Evolutionary conservation across 2,797 vertebrate genomes (phyloP).

Genomic region (Spinibarbus caldwelli): DNA sequence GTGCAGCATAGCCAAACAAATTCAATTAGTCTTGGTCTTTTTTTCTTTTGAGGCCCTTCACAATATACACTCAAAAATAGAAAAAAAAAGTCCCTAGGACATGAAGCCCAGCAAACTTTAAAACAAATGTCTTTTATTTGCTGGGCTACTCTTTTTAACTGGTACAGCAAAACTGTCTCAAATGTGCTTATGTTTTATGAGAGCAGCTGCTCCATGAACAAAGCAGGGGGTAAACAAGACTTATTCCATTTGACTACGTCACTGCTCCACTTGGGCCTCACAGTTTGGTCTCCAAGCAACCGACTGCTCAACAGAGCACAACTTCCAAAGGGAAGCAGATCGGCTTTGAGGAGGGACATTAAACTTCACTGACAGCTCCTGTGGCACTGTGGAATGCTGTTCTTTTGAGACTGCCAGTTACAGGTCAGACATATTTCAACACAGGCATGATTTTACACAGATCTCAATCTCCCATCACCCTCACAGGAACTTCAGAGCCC

Average conservation of each 20-base stretch:
- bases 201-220: constrained; percentile 19
- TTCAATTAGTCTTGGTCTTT: not conserved
- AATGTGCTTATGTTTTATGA: constrained; percentile 1
- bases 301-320: constrained; percentile 18
- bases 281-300: constrained; percentile 41
- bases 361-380: constrained; percentile 33
- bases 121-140: not conserved
- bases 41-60: not conserved
- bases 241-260: constrained; percentile 24
- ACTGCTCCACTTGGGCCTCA: constrained; percentile 11
- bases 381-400: constrained; percentile 5
- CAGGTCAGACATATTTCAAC: not conserved
- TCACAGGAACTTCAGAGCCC: not conserved
- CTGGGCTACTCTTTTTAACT: not conserved
- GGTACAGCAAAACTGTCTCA: constrained; percentile 10
- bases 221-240: constrained; percentile 31
- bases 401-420: not conserved
- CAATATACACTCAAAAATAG: not conserved
- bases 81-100: not conserved
- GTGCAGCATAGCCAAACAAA: not conserved
- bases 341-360: constrained; percentile 23
- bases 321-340: not conserved
- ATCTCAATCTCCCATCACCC: not conserved
- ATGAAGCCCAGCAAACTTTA: not conserved
- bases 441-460: not conserved